Conservation (phyloP, 1,140 invertebrate species). For the Leucophenga varia region DNA sequence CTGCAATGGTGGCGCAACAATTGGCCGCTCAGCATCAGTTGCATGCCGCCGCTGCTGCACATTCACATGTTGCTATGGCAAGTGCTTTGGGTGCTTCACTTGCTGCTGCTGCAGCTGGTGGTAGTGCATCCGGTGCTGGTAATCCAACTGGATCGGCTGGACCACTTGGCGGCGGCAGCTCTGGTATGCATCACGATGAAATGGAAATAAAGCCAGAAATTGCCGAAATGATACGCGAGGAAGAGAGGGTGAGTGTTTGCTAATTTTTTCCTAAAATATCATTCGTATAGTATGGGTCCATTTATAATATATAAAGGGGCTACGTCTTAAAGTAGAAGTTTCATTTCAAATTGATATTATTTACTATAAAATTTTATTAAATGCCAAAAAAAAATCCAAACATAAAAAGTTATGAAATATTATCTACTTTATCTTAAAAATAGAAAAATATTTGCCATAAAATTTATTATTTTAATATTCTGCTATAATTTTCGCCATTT, state of each 20-base stretch:
- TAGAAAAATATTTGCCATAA: too few relatives aligned
- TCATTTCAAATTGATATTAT: too few relatives aligned
- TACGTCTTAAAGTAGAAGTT: too few relatives aligned
- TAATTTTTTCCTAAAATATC: too few relatives aligned
- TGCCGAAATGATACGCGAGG: slow-evolving; percentile 92
- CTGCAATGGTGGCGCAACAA: slow-evolving; percentile 39
- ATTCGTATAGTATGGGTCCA: too few relatives aligned
- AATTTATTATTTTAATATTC: too few relatives aligned
- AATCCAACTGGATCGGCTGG: slow-evolving; percentile 10
- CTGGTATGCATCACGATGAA: slow-evolving; percentile 64
- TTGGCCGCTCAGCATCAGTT: slow-evolving; percentile 47
- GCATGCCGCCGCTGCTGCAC: slow-evolving; percentile 27
- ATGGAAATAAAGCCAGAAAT: slow-evolving; percentile 91
- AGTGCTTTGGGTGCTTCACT: slow-evolving; percentile 35
- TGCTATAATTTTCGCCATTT: too few relatives aligned
- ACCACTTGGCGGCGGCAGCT: slow-evolving; percentile 11
- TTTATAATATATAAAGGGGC: too few relatives aligned
- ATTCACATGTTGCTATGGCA: slow-evolving; percentile 47
- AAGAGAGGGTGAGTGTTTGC: slow-evolving; percentile 92
- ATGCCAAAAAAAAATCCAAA: too few relatives aligned
- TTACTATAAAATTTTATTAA: too few relatives aligned
- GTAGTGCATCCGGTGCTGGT: slow-evolving; percentile 31
- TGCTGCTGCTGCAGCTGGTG: slow-evolving; percentile 29
- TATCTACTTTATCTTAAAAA: too few relatives aligned
- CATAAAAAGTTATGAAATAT: too few relatives aligned